Evolutionary conservation across 1,140 invertebrate genomes (phyloP).

Genomic region (Drosophila lacteicornis): DNA sequence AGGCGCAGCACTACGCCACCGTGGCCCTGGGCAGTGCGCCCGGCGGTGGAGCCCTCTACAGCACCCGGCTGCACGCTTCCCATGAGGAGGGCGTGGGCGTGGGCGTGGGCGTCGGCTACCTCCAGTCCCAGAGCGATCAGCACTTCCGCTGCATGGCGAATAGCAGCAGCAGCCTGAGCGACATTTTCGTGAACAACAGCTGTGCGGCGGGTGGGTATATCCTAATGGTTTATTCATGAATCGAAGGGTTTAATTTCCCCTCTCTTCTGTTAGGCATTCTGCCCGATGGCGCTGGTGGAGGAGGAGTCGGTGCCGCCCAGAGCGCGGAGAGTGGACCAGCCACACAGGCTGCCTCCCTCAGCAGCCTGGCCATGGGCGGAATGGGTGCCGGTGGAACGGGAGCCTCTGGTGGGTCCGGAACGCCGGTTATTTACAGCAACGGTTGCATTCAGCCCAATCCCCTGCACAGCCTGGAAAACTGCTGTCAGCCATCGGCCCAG

Average conservation of each 20-base stretch:
- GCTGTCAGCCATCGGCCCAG: slow-evolving; percentile 83
- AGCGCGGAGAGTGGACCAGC: slow-evolving; percentile 35
- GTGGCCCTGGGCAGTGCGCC: slow-evolving; percentile 52
- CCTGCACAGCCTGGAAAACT: slow-evolving; percentile 78
- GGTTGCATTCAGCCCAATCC: slow-evolving; percentile 75
- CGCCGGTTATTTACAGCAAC: slow-evolving; percentile 65
- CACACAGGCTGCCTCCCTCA: slow-evolving; percentile 56
- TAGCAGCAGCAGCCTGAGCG: slow-evolving; percentile 80
- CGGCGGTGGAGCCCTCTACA: slow-evolving; percentile 51
- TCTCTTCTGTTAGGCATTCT: slow-evolving; percentile 1
- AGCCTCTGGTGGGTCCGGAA: slow-evolving; percentile 38
- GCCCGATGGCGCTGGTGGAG: slow-evolving; percentile 6
- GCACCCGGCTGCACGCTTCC: slow-evolving; percentile 61
- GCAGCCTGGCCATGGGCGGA: slow-evolving; percentile 58
- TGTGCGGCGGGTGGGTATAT: slow-evolving; percentile 52
- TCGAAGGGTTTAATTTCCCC: too few relatives aligned
- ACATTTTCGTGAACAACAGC: slow-evolving; percentile 80
- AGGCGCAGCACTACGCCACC: slow-evolving; percentile 59
- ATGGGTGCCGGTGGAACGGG: slow-evolving; percentile 10
- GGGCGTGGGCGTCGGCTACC: slow-evolving; percentile 39
- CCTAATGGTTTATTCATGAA: too few relatives aligned
- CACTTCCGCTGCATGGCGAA: slow-evolving; percentile 79
- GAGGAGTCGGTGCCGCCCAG: slow-evolving; percentile 5
- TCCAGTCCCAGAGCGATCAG: slow-evolving; percentile 81
- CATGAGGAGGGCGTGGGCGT: slow-evolving; percentile 42